Conservation (phyloP, 2,888 invertebrate species). For the Drosophila macrospina region DNA sequence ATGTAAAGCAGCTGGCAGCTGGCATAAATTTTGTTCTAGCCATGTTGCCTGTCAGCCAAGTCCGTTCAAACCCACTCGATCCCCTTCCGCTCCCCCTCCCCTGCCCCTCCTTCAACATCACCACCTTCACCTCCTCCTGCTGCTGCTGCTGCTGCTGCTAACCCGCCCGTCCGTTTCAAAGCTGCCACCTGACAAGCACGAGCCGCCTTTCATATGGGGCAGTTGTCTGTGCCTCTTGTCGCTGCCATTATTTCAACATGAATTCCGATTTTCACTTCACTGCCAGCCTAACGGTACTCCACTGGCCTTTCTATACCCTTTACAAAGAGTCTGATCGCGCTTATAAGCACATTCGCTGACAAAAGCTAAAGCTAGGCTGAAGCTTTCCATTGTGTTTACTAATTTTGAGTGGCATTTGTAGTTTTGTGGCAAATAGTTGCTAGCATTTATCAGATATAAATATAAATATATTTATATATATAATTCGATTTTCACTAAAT, state of each 20-base stretch:
- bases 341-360: neutral
- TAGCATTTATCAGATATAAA: too few relatives aligned
- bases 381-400: too few relatives aligned
- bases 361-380: too few relatives aligned
- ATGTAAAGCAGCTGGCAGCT: constrained; percentile 68
- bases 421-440: too few relatives aligned
- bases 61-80: constrained; percentile 13
- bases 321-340: neutral
- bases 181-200: constrained; percentile 46
- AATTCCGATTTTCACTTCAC: constrained; percentile 57
- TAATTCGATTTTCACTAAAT: too few relatives aligned
- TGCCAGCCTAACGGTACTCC: constrained; percentile 12
- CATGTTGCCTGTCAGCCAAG: constrained; percentile 64
- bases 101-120: neutral
- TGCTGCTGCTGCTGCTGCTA: too few relatives aligned
- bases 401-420: too few relatives aligned
- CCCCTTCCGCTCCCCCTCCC: constrained; percentile 13
- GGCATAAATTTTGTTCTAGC: constrained; percentile 71
- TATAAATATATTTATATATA: too few relatives aligned
- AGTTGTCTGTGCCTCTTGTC: constrained; percentile 13
- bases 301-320: constrained; percentile 8
- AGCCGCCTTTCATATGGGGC: constrained; percentile 59
- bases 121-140: neutral
- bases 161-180: neutral
- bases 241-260: constrained; percentile 55